A percentile compares a stretch with the other conserved stretches of the same genome.
These are phyloP conservation scores for Tragulus kanchil DNA, from an alignment of 2,113 vertebrate species.

Conservation along the genomic window DNA sequence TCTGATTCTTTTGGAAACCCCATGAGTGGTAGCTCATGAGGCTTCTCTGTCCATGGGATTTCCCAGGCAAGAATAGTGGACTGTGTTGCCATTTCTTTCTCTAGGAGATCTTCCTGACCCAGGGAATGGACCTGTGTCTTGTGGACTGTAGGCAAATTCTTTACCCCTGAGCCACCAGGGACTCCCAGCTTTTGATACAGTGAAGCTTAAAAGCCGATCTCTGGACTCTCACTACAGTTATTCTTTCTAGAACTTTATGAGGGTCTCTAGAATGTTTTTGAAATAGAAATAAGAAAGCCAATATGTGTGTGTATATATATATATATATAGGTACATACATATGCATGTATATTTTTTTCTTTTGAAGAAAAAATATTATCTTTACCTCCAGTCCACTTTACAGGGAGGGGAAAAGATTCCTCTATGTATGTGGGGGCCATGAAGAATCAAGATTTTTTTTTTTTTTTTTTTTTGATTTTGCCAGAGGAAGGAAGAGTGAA, in stretches of 20 bases:
- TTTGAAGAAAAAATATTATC: neutral
- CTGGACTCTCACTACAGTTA: neutral
- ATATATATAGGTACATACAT: neutral
- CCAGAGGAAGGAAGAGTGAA: neutral
- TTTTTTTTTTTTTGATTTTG: rapidly evolving
- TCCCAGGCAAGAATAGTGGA: neutral
- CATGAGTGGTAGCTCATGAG: neutral
- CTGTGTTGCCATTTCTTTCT: neutral
- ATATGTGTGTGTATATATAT: neutral
- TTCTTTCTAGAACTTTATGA: neutral
- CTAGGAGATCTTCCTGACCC: neutral
- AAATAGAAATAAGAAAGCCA: neutral
- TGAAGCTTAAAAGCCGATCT: neutral
- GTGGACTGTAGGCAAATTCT: neutral
- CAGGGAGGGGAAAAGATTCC: neutral
- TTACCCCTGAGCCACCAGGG: neutral
- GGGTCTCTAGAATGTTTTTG: neutral
- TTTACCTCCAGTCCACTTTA: neutral
- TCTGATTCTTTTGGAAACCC: neutral
- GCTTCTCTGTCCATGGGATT: neutral
- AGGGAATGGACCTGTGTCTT: neutral
- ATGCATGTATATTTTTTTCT: neutral
- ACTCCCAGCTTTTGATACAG: neutral
- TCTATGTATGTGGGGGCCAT: neutral
- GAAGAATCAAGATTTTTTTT: neutral